phyloP scores from a whole-genome alignment of 2,888 invertebrate genomes.

The Embidobia sp. region DNA sequence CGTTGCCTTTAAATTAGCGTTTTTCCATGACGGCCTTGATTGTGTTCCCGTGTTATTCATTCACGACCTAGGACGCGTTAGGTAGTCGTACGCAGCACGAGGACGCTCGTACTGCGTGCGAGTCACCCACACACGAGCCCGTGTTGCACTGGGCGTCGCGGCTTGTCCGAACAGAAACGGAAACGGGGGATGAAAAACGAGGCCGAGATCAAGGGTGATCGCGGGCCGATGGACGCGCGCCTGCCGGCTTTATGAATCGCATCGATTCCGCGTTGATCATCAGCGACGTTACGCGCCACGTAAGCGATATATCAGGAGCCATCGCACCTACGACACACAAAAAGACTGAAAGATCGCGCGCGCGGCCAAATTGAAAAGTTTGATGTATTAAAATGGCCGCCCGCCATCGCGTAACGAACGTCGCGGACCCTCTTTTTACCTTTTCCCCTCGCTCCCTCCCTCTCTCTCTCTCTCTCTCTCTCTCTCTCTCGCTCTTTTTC shows the following conservation, averaged over 20 bases:
- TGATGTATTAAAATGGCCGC: slow-evolving; percentile 77
- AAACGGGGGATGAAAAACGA: slow-evolving; percentile 59
- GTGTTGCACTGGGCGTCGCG: slow-evolving; percentile 12
- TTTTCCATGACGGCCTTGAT: slow-evolving; percentile 71
- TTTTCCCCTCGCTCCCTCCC: background rate
- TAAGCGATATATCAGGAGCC: slow-evolving; percentile 77
- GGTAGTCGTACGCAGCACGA: too few species aligned
- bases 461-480: slow-evolving; percentile 11
- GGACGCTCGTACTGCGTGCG: too few species aligned
- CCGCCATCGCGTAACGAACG: slow-evolving; percentile 43
- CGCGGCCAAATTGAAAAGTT: slow-evolving; percentile 77
- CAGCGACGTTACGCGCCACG: slow-evolving; percentile 71
- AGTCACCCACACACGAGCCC: background rate
- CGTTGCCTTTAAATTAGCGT: slow-evolving; percentile 78
- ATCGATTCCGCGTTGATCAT: slow-evolving; percentile 75
- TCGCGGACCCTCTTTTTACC: slow-evolving; percentile 5
- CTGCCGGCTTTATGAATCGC: slow-evolving; percentile 48
- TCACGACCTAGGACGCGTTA: slow-evolving; percentile 49
- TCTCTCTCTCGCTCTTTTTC: slow-evolving; percentile 10
- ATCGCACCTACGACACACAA: slow-evolving; percentile 61
- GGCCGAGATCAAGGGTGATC: slow-evolving; percentile 65
- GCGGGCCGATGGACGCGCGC: slow-evolving; percentile 53
- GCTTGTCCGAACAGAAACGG: slow-evolving; percentile 33
- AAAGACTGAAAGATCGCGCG: slow-evolving; percentile 57
- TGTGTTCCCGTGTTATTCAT: slow-evolving; percentile 70